These are phyloP conservation scores for Oscheius sp. DNA, from an alignment of 1,140 invertebrate species.

Conservation along the genomic window DNA sequence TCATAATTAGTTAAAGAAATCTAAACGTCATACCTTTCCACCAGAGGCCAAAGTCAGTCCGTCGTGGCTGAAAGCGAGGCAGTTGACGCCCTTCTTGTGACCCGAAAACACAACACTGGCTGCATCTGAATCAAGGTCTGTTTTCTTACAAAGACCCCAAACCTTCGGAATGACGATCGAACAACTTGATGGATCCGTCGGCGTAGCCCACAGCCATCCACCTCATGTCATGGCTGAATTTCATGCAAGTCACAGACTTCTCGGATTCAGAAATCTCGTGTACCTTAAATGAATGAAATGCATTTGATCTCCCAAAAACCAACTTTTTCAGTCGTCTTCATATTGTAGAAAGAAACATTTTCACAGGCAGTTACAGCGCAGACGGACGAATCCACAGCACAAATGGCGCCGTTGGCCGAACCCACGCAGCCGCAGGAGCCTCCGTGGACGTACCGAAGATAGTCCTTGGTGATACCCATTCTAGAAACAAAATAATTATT, in stretches of 20 bases:
- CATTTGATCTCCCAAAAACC: neutral
- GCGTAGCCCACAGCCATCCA: conserved; percentile 84
- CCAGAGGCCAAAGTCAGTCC: conserved; percentile 81
- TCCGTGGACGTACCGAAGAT: conserved; percentile 77
- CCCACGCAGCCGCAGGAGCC: conserved; percentile 65
- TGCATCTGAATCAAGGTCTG: conserved; percentile 61
- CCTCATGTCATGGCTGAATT: conserved; percentile 65
- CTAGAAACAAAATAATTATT: neutral
- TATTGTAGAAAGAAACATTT: conserved; percentile 89
- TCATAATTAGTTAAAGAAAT: conserved; percentile 1
- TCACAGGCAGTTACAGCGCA: conserved; percentile 85
- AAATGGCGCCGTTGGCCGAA: conserved; percentile 54
- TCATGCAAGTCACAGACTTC: conserved; percentile 44
- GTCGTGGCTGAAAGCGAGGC: conserved; percentile 75
- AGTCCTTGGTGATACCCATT: conserved; percentile 95
- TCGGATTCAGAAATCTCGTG: conserved; percentile 42
- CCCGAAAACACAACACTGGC: conserved; percentile 75
- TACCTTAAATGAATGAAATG: conserved; percentile 41
- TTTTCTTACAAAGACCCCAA: neutral
- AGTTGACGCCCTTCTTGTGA: conserved; percentile 80
- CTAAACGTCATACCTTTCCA: conserved; percentile 70
- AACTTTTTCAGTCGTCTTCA: conserved; percentile 82
- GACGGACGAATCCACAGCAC: conserved; percentile 64
- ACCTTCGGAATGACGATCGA: conserved; percentile 61
- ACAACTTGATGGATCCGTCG: conserved; percentile 83